phyloP scores from a whole-genome alignment of 2,888 invertebrate genomes.

The Plebejus melissa region DNA sequence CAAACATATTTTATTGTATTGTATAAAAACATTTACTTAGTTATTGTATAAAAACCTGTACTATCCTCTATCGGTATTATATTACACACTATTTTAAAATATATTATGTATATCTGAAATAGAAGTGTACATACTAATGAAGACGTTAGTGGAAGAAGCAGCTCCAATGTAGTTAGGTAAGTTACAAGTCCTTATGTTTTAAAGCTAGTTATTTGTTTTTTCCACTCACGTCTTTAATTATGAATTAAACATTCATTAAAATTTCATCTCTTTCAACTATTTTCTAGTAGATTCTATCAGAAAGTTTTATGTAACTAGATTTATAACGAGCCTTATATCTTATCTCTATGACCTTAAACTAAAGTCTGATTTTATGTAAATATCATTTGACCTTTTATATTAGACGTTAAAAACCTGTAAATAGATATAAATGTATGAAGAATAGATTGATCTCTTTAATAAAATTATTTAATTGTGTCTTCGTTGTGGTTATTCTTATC shows the following conservation, averaged over 20 bases:
- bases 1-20: not conserved
- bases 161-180: no score
- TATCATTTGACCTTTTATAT: slow-evolving; percentile 10
- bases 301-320: slow-evolving; percentile 17
- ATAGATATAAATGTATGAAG: slow-evolving; percentile 1
- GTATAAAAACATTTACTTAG: not conserved
- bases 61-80: not conserved
- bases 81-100: not conserved
- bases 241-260: not conserved
- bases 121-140: no score
- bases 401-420: not conserved
- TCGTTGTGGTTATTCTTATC: not conserved
- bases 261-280: not conserved
- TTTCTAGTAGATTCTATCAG: not conserved
- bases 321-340: slow-evolving; percentile 13
- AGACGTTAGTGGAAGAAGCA: no score
- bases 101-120: not conserved
- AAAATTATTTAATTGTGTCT: not conserved
- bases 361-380: slow-evolving; percentile 27
- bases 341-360: slow-evolving; percentile 21
- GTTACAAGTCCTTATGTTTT: no score
- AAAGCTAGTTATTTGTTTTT: no score
- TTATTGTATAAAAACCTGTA: not conserved
- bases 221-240: no score
- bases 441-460: not conserved